Evolutionary conservation across 2,888 invertebrate genomes (phyloP).

Genomic region (Drosophila buzzatii): DNA sequence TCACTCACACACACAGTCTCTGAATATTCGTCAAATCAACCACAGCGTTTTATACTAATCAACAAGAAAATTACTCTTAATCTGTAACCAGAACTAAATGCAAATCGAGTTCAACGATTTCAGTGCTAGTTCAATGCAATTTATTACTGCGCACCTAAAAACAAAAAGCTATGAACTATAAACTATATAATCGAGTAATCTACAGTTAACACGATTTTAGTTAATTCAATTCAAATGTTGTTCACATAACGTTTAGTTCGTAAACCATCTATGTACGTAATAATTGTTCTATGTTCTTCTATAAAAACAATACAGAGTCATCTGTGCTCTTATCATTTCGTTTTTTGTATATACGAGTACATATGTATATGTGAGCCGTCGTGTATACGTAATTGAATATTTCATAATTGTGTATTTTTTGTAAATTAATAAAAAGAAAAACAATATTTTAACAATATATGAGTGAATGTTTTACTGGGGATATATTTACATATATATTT

Average conservation of each 20-base stretch:
- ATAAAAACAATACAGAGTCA: constrained; percentile 5
- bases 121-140: constrained; percentile 73
- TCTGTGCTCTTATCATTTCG: constrained; percentile 54
- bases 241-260: constrained; percentile 51
- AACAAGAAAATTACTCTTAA: constrained; percentile 32
- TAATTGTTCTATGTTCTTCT: constrained; percentile 48
- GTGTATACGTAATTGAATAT: constrained; percentile 70
- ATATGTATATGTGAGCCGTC: constrained; percentile 63
- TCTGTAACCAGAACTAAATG: constrained; percentile 40
- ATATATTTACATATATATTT: too few species aligned
- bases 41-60: constrained; percentile 39
- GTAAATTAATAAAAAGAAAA: constrained; percentile 72
- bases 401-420: constrained; percentile 80
- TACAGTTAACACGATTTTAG: constrained; percentile 34
- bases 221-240: constrained; percentile 40
- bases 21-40: constrained; percentile 18
- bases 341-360: constrained; percentile 74
- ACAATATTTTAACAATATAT: constrained; percentile 63
- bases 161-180: constrained; percentile 20
- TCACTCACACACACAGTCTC: not conserved
- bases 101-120: constrained; percentile 52
- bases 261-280: constrained; percentile 50
- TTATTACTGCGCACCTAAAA: constrained; percentile 69
- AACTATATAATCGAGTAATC: constrained; percentile 32
- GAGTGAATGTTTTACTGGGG: not conserved